These are phyloP conservation scores for Noctua pronuba DNA, from an alignment of 2,888 invertebrate genomes.

Conservation along the genomic window DNA sequence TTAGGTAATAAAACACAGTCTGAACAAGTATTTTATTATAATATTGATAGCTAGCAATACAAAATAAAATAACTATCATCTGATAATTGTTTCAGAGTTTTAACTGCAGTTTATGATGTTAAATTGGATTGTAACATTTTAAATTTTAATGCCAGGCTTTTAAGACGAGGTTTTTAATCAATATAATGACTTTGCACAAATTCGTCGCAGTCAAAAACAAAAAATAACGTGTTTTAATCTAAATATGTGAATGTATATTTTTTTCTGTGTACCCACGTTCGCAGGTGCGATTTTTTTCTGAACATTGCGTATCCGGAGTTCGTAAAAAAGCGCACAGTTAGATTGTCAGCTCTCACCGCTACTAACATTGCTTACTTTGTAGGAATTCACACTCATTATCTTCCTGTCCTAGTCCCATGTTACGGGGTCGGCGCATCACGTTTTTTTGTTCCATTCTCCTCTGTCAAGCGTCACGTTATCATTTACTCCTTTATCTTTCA, in stretches of 20 bases:
- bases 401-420: no score
- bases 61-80: neutral
- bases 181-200: neutral
- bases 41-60: neutral
- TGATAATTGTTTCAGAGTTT: neutral
- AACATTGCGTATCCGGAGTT: neutral
- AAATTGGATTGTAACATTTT: neutral
- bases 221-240: neutral
- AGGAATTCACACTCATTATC: neutral
- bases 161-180: conserved; percentile 1
- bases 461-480: no score
- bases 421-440: no score
- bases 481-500: no score
- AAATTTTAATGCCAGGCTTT: neutral
- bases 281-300: neutral
- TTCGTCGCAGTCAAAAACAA: neutral
- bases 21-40: no score
- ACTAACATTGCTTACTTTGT: neutral
- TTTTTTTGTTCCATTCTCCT: no score
- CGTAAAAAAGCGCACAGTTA: neutral
- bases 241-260: neutral
- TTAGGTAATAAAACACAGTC: conserved; percentile 6
- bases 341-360: neutral
- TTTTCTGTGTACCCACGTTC: neutral
- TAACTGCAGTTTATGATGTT: neutral